Conservation (phyloP, 2,888 invertebrate genomes). For the Meiosimyza decipiens region DNA sequence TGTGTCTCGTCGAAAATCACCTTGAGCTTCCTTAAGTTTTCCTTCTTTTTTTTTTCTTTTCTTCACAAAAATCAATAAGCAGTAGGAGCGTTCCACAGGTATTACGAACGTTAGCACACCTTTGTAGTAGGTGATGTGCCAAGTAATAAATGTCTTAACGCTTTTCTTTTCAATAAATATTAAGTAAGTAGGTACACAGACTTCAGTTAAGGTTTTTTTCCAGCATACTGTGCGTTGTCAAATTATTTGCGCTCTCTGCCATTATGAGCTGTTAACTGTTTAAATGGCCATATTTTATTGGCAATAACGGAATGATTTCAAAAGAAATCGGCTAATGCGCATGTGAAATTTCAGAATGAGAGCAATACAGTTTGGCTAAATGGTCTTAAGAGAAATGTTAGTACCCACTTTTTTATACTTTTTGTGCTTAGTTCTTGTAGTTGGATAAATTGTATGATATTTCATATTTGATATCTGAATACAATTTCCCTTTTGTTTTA, state of each 20-base stretch:
- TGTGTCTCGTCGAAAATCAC: neutral
- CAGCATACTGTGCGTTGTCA: slow-evolving; percentile 1
- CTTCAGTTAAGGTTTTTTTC: neutral
- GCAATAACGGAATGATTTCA: neutral
- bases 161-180: no score
- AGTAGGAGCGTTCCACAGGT: no score
- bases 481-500: no score
- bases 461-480: no score
- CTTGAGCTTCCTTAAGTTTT: neutral
- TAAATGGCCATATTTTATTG: slow-evolving; percentile 5
- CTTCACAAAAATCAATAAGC: neutral
- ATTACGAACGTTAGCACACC: no score
- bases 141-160: neutral
- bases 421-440: no score
- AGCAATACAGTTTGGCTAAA: no score
- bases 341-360: neutral
- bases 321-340: neutral
- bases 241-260: neutral
- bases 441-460: no score
- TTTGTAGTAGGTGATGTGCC: neutral
- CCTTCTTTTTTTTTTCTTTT: neutral
- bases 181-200: no score
- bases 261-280: slow-evolving; percentile 33
- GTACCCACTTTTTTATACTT: no score
- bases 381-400: no score